Evolutionary conservation across 1,140 invertebrate genomes (phyloP), one percentile per base, ranked within the genome.

Genomic region (Tetraneura akinire): DNA sequence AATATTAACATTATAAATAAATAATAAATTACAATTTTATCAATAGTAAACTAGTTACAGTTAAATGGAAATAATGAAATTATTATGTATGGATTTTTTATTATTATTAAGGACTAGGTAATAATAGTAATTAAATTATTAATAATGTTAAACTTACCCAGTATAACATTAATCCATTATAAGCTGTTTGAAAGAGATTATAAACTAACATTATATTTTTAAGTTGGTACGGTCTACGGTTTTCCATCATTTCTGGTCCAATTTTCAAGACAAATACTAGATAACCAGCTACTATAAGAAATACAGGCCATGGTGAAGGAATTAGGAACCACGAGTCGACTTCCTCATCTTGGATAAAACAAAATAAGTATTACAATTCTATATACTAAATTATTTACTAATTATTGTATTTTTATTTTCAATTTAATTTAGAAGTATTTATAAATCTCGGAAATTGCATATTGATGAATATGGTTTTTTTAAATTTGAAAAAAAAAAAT

Each of bases 311-410:
- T 9, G 91, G 91, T 1, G 90, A 89, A 29, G 87, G 84, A 91
- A 94, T 94, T 29, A 94, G 85, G 1, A 89, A 87, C 92, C 92
- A 94, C 8, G 90, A 87, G 81, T 92, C 90, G 32, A 90, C 89
- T 80, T 88, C 85, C 0, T 87, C 86, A 85, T 91, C 90, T 90
- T n/a, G 82, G 84, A 85, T 78, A 82, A 76, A 82, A 80, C n/a
- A 32, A 53, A 14, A n/a, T 53, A n/a, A 53, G 5, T 4, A n/a
- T n/a, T n/a, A 16, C 5, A 42, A 13, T 21, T 66, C n/a, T n/a
- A n/a, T n/a, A n/a, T n/a, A n/a, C n/a, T n/a, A n/a, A n/a, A n/a
- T n/a, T n/a, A n/a, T n/a, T n/a, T n/a, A n/a, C n/a, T n/a, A n/a
- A n/a, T n/a, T n/a, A n/a, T n/a, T n/a, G n/a, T n/a, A n/a, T n/a